Evolutionary conservation across 2,113 vertebrate genomes (phyloP).

Genomic region (Percina caprodes): DNA sequence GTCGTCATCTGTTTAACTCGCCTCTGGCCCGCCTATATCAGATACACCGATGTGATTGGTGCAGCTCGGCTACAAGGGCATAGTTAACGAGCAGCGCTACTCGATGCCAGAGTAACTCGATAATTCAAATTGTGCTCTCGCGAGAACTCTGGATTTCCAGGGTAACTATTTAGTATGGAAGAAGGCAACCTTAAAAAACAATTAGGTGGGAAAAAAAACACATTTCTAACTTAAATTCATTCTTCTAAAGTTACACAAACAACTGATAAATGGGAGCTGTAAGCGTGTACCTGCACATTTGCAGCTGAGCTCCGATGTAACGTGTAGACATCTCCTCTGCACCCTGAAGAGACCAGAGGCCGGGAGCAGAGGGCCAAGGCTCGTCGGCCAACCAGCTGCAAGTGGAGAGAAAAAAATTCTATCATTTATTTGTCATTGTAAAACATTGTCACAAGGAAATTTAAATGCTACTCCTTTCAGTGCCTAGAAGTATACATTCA

Average conservation of each 20-base stretch:
- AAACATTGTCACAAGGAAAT: too few species aligned
- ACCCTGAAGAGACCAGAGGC: conserved; percentile 56
- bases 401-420: neutral
- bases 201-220: neutral
- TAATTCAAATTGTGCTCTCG: too few species aligned
- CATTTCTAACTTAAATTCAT: neutral
- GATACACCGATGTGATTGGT: too few species aligned
- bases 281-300: conserved; percentile 80
- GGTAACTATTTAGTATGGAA: neutral
- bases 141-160: too few species aligned
- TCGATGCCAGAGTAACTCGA: too few species aligned
- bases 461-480: too few species aligned
- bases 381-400: conserved; percentile 85
- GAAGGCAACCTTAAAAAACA: neutral
- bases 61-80: too few species aligned
- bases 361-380: conserved; percentile 77
- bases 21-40: too few species aligned
- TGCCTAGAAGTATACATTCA: too few species aligned
- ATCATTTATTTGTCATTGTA: too few species aligned
- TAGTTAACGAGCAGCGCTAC: too few species aligned
- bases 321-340: conserved; percentile 58
- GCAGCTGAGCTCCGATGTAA: conserved; percentile 59
- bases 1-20: too few species aligned
- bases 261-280: neutral
- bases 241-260: neutral